Percentiles rank a stretch among this genome's conserved stretches.
These are phyloP conservation scores for Nymphalis polychloros DNA, from an alignment of 2,888 invertebrate genomes.

Conservation along the genomic window DNA sequence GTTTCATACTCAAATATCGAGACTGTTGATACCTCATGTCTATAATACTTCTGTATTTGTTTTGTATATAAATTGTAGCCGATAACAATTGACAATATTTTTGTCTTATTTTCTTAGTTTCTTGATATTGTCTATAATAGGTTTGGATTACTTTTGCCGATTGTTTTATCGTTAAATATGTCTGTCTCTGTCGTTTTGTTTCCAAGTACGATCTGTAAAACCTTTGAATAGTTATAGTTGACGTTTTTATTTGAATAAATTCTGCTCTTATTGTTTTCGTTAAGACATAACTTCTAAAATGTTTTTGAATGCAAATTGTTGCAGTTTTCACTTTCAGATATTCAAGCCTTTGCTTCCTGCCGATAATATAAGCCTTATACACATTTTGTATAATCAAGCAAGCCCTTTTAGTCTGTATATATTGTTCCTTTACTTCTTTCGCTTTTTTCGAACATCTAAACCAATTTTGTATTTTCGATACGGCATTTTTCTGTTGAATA, in stretches of 20 bases:
- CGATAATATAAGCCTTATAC: slow-evolving; percentile 61
- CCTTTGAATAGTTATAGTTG: slow-evolving; percentile 53
- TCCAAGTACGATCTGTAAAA: slow-evolving; percentile 55
- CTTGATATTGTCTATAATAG: slow-evolving; percentile 52
- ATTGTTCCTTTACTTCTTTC: slow-evolving; percentile 51
- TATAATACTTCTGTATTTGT: slow-evolving; percentile 55
- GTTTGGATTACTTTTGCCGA: slow-evolving; percentile 53
- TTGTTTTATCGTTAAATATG: slow-evolving; percentile 48
- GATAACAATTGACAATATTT: slow-evolving; percentile 62
- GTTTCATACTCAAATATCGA: slow-evolving; percentile 56
- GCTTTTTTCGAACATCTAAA: slow-evolving; percentile 59
- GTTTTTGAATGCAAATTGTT: slow-evolving; percentile 61
- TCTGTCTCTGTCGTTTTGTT: slow-evolving; percentile 47
- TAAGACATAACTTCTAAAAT: slow-evolving; percentile 58
- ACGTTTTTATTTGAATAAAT: slow-evolving; percentile 51
- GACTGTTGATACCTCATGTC: slow-evolving; percentile 60
- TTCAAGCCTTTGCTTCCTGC: slow-evolving; percentile 55
- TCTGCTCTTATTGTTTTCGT: slow-evolving; percentile 55
- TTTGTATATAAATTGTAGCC: slow-evolving; percentile 68
- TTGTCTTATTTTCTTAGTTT: slow-evolving; percentile 50
- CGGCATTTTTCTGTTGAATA: slow-evolving; percentile 55
- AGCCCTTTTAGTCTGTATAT: slow-evolving; percentile 56
- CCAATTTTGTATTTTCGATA: slow-evolving; percentile 48
- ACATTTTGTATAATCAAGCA: slow-evolving; percentile 69
- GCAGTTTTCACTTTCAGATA: slow-evolving; percentile 61